These are phyloP conservation scores for Zaprionus camerounensis DNA, from an alignment of 1,140 invertebrate species.

Conservation along the genomic window DNA sequence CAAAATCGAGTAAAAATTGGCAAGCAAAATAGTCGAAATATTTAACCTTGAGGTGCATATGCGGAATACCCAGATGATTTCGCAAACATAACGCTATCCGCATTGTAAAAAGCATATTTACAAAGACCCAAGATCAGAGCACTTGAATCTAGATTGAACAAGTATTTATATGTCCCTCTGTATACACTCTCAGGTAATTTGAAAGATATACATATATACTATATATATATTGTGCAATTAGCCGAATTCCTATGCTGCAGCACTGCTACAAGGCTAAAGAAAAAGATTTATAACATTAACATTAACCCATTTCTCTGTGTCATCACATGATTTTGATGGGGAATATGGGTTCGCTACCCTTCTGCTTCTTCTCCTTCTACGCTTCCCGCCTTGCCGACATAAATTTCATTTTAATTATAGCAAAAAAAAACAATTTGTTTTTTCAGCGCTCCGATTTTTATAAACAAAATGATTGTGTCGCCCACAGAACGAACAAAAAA, in stretches of 20 bases:
- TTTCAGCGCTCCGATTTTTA: constrained; percentile 35
- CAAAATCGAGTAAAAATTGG: constrained; percentile 43
- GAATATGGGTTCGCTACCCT: constrained; percentile 26
- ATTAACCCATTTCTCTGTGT: constrained; percentile 67
- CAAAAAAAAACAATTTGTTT: not conserved
- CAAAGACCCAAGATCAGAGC: constrained; percentile 1
- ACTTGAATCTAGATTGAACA: not conserved
- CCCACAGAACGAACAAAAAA: constrained; percentile 20
- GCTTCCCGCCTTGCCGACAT: not conserved
- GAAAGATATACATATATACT: not conserved
- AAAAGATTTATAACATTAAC: constrained; percentile 10
- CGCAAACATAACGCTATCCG: constrained; percentile 15
- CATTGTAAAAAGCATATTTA: constrained; percentile 30
- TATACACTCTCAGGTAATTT: constrained; percentile 4
- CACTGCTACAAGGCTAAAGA: constrained; percentile 28
- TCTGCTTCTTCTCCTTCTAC: not conserved
- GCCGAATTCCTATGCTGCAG: not conserved
- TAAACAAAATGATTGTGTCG: constrained; percentile 59
- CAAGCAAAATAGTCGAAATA: constrained; percentile 34
- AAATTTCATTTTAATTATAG: constrained; percentile 20
- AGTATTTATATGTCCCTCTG: not conserved
- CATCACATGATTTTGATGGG: constrained; percentile 48
- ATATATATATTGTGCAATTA: constrained; percentile 7
- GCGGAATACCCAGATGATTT: constrained; percentile 24
- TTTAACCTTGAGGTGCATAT: constrained; percentile 48